Percentiles rank a stretch among this genome's conserved stretches.
Conservation (phyloP, 2,888 invertebrate species). For the Epistrophe grossulariae region DNA sequence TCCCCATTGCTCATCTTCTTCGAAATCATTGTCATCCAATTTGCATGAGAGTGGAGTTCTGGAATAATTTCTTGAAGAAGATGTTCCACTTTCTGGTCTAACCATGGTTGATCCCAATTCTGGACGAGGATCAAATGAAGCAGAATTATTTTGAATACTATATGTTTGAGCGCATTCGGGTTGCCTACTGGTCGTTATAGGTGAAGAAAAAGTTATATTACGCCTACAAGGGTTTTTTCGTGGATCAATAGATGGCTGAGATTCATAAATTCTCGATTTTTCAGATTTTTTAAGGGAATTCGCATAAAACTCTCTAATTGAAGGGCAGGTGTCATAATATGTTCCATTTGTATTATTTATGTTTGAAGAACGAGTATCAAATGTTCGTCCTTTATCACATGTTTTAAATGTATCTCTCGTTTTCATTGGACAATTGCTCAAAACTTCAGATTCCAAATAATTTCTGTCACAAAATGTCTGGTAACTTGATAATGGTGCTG, state of each 20-base stretch:
- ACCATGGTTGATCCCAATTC: constrained; percentile 2
- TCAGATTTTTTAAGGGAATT: not conserved
- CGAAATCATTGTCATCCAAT: not conserved
- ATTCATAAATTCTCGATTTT: not conserved
- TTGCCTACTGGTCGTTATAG: not conserved
- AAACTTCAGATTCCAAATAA: not conserved
- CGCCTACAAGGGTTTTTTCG: not conserved
- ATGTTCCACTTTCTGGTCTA: not conserved
- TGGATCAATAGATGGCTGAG: not conserved
- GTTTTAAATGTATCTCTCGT: not conserved
- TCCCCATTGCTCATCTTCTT: not conserved
- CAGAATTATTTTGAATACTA: not conserved
- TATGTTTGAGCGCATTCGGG: not conserved
- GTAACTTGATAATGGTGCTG: not conserved
- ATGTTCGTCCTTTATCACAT: not conserved
- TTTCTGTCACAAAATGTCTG: not conserved
- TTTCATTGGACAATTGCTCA: not conserved
- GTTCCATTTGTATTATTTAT: not conserved
- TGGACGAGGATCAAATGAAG: not conserved
- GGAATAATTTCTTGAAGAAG: not conserved
- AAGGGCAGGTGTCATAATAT: not conserved
- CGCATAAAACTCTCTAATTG: not conserved
- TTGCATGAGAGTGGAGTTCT: not conserved
- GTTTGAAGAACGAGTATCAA: not conserved
- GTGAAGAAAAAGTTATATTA: constrained; percentile 1